Evolutionary conservation across 1,140 invertebrate genomes (phyloP), one percentile per base, ranked within the genome.

Genomic region (Hycleus phaleratus): DNA sequence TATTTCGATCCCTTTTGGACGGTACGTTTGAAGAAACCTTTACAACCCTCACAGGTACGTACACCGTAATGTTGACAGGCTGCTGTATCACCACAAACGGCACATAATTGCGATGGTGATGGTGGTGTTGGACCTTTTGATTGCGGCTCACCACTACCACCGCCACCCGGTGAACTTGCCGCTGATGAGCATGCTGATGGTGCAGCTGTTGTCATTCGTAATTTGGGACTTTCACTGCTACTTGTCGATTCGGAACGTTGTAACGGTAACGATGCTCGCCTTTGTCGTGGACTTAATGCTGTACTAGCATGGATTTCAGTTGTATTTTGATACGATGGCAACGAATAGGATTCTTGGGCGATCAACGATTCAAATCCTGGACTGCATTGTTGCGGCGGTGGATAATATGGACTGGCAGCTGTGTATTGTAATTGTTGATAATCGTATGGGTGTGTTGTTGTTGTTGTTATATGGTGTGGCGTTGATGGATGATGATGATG

Each of bases 1-100:
- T 99, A 99, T 75, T 98, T 98, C 5, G 95, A 93, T 46, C 94
- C 93, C 74, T 98, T 98, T 75, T 99, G 97, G 2, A 99, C 97
- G 26, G 97, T 99, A 64, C 97, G 80, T 73, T 94, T 93, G 75
- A 94, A 94, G 73, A 93, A 93, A 26, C 90, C 88, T 81, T 99
- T 99, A 78, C 97, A 99, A 2, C 97, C 96, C 78, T 99, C 96
- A 68, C 91, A 95, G 0, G 97, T 99, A 42, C 95, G 78, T 0
- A 98, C 96, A 0, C 96, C 97, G 71, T 99, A 99, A 73, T 99
- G 95, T 69, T 98, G 95, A 68, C 97, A 98, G 12, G 95, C 95
- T 1, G 97, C 97, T 5, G 93, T 96, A 74, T 99, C 97, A 0
- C 95, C 96, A 72, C 97, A 99, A 4, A 99, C 97, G 3, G 96